A percentile compares a stretch with the other conserved stretches of the same genome.
These are phyloP conservation scores for Gymnothorax reevesii DNA, from an alignment of 2,797 vertebrate genomes.

Conservation along the genomic window DNA sequence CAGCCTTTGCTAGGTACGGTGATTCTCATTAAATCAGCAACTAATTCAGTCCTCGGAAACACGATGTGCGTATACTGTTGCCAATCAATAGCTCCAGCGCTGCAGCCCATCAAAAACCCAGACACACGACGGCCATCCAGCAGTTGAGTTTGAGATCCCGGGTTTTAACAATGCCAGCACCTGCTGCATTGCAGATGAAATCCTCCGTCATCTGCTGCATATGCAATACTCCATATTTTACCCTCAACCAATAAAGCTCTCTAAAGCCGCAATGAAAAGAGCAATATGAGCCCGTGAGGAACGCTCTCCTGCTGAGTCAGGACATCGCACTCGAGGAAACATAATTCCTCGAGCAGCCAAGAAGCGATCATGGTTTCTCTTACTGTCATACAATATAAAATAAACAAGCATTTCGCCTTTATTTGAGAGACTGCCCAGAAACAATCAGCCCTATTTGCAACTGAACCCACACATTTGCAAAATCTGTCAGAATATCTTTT, in stretches of 20 bases:
- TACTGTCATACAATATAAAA: neutral
- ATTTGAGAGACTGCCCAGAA: neutral
- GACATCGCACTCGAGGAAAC: neutral
- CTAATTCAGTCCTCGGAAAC: neutral
- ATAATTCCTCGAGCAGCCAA: neutral
- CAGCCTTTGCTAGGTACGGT: neutral
- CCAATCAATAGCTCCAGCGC: neutral
- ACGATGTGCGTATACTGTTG: neutral
- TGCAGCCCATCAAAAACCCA: neutral
- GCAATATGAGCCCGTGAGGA: neutral
- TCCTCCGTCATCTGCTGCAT: conserved; percentile 11
- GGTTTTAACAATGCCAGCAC: conserved; percentile 16
- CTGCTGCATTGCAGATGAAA: conserved; percentile 43
- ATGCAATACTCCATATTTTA: conserved; percentile 2
- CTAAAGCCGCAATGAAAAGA: conserved; percentile 3
- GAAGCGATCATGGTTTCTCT: neutral
- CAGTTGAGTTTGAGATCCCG: neutral
- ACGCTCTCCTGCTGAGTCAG: neutral
- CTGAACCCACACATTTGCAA: neutral
- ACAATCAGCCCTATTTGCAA: neutral
- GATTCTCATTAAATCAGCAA: neutral
- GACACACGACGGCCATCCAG: neutral
- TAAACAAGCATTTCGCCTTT: neutral
- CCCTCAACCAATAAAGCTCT: conserved; percentile 4
- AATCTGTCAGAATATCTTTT: neutral